phyloP scores from a whole-genome alignment of 2,113 vertebrate genomes.

The Kryptolebias marmoratus region DNA sequence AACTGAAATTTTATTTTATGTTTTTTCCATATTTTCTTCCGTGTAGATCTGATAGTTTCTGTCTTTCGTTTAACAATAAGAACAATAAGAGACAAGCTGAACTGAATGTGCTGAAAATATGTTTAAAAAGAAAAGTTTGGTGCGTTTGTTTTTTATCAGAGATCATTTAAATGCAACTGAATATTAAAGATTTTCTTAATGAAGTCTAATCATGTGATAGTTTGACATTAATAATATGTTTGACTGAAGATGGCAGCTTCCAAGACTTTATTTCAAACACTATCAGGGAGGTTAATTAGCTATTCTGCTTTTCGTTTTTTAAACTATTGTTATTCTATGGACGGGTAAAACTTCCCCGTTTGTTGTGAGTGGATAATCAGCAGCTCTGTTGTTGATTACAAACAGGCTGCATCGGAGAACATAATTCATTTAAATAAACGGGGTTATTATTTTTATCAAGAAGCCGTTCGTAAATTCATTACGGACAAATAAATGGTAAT shows the following conservation, averaged over 20 bases:
- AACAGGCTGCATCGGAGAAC: background rate
- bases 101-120: no score
- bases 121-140: no score
- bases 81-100: no score
- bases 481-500: background rate
- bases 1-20: no score
- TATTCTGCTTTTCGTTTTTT: background rate
- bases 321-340: background rate
- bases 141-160: background rate
- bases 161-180: background rate
- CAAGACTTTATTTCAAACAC: background rate
- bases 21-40: no score
- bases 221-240: background rate
- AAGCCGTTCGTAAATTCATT: background rate
- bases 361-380: background rate
- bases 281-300: background rate
- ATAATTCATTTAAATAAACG: background rate
- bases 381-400: background rate
- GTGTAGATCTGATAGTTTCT: no score
- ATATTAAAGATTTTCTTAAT: background rate
- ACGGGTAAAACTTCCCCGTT: no score
- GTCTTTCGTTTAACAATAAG: no score
- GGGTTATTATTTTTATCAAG: background rate
- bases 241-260: no score
- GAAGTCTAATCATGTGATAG: background rate